Evolutionary conservation across 2,113 vertebrate species (phyloP).

Genomic region (human (Homo sapiens)): GRCh38 chr5:7494001-7494500

Average conservation of each 20-base stretch:
- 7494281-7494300: accelerated
- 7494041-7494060: accelerated
- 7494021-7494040: accelerated
- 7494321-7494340: accelerated
- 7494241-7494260: background rate
- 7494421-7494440: accelerated
- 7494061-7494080: too few species aligned
- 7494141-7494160: background rate
- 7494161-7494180: accelerated
- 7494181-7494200: too few species aligned
- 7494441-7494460: background rate
- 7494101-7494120: background rate
- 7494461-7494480: background rate
- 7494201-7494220: background rate
- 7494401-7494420: accelerated
- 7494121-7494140: accelerated
- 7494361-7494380: accelerated
- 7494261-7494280: background rate
- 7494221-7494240: background rate
- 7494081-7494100: background rate
- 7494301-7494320: accelerated
- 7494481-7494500: background rate
- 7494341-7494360: background rate
- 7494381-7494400: accelerated
- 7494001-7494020: background rate